A percentile compares a stretch with the other conserved stretches of the same genome.
phyloP scores from a whole-genome alignment of 2,113 vertebrate species.

The Eretmochelys imbricata region DNA sequence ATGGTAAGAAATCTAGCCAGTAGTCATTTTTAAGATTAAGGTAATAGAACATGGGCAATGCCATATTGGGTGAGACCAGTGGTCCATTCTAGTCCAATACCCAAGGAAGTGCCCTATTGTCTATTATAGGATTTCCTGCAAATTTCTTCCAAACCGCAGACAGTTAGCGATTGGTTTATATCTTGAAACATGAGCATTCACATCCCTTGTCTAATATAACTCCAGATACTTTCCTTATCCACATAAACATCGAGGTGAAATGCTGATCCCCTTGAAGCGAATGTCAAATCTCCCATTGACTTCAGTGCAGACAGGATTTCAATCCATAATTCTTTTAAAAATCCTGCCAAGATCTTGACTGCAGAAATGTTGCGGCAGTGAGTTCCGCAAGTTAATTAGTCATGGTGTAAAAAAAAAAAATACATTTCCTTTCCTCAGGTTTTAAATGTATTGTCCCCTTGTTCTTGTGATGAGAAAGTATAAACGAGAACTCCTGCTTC shows the following conservation, averaged over 20 bases:
- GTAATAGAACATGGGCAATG: neutral
- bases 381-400: neutral
- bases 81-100: neutral
- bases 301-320: neutral
- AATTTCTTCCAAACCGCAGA: neutral
- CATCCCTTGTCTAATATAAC: too few species aligned
- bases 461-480: neutral
- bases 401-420: neutral
- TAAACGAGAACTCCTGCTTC: neutral
- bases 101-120: neutral
- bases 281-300: neutral
- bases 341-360: neutral
- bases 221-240: too few species aligned
- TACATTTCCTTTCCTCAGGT: neutral
- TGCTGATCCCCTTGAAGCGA: neutral
- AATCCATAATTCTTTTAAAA: neutral
- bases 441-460: neutral
- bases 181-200: too few species aligned
- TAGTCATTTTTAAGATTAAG: neutral
- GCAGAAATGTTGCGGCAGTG: neutral
- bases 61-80: fast-evolving
- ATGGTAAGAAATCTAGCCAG: neutral
- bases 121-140: neutral
- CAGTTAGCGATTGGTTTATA: too few species aligned
- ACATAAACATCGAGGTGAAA: neutral